Evolutionary conservation across 2,113 vertebrate species (phyloP).

Genomic region (Suncus etruscus): DNA sequence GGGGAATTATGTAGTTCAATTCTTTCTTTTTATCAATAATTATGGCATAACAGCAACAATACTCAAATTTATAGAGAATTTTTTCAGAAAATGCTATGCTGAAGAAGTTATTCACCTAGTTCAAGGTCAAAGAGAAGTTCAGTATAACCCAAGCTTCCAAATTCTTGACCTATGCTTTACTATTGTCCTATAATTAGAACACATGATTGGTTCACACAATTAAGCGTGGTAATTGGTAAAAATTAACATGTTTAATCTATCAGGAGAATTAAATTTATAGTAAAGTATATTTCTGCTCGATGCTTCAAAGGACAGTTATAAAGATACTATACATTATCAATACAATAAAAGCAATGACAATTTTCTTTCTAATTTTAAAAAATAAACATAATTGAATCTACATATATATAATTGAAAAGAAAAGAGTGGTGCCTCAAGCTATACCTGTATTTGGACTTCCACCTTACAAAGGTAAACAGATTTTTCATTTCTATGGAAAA

Average conservation of each 20-base stretch:
- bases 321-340: constrained; percentile 31
- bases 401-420: neutral
- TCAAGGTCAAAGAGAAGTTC: neutral
- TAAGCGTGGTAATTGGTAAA: constrained; percentile 15
- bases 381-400: neutral
- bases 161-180: neutral
- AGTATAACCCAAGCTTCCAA: neutral
- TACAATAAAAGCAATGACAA: constrained; percentile 20
- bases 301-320: neutral
- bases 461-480: neutral
- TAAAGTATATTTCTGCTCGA: constrained; percentile 7
- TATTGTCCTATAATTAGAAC: neutral
- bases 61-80: neutral
- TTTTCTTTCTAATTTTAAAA: constrained; percentile 38
- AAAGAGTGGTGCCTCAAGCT: neutral
- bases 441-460: neutral
- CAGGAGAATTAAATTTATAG: constrained; percentile 45
- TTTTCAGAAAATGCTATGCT: neutral
- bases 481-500: constrained; percentile 57
- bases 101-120: neutral
- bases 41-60: neutral
- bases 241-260: constrained; percentile 37
- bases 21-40: neutral
- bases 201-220: neutral
- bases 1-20: constrained; percentile 17